Evolutionary conservation across 2,797 vertebrate genomes (phyloP).

Genomic region (Aselliscus stoliczkanus): DNA sequence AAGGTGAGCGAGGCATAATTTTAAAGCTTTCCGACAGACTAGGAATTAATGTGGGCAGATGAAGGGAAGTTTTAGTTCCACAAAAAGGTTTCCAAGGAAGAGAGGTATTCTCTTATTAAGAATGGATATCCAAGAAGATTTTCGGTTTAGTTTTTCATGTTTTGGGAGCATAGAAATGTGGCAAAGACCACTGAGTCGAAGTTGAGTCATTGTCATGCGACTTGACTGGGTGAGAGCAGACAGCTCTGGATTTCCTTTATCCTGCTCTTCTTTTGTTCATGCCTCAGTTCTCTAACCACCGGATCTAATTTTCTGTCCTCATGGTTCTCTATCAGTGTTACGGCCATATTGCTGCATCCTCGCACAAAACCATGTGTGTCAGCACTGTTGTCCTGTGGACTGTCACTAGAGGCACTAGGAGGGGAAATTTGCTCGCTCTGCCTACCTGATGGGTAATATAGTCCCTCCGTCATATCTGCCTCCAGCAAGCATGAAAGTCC

Average conservation of each 20-base stretch:
- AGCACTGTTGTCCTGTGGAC: not conserved
- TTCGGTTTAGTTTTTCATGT: not conserved
- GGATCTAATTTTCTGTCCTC: not conserved
- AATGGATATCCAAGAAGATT: not conserved
- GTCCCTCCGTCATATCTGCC: not conserved
- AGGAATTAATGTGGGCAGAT: not conserved
- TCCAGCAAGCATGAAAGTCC: not conserved
- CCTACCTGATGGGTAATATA: not conserved
- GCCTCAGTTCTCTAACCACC: not conserved
- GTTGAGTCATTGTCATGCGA: not conserved
- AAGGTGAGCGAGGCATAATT: not conserved
- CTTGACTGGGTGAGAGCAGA: not conserved
- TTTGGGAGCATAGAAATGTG: not conserved
- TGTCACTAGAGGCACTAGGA: not conserved
- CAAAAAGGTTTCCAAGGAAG: not conserved
- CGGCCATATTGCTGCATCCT: not conserved
- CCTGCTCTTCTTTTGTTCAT: not conserved
- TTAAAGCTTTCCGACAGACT: not conserved
- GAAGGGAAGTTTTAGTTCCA: not conserved
- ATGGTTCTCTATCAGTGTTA: not conserved
- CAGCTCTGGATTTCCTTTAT: not conserved
- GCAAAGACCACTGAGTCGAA: not conserved
- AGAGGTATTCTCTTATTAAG: not conserved
- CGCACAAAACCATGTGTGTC: not conserved
- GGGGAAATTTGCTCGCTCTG: not conserved